Evolutionary conservation across 2,888 invertebrate species (phyloP).

Genomic region (Clepsis dumicolana): DNA sequence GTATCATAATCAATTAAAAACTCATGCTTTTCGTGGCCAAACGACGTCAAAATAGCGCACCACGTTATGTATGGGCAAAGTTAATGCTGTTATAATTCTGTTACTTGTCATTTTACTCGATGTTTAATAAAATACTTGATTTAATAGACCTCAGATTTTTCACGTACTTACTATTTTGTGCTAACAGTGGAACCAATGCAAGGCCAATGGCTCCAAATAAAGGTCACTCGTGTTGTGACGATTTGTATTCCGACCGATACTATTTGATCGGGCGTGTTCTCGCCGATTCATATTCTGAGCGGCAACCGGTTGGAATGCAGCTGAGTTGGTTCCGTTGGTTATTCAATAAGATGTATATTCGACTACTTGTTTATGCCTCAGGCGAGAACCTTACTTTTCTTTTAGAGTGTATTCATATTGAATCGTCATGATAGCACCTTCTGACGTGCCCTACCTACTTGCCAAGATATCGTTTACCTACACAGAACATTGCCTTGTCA

Average conservation of each 20-base stretch:
- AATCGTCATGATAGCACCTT: not conserved
- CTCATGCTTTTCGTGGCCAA: not conserved
- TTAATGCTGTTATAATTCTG: not conserved
- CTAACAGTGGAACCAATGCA: slow-evolving; percentile 13
- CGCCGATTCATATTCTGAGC: slow-evolving; percentile 29
- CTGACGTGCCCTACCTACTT: too few relatives aligned
- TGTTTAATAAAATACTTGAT: not conserved
- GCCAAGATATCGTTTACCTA: too few relatives aligned
- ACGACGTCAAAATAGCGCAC: not conserved
- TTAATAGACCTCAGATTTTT: not conserved
- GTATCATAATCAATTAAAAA: too few relatives aligned
- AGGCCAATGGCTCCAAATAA: slow-evolving; percentile 31
- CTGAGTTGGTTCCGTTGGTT: slow-evolving; percentile 26
- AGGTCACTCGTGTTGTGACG: slow-evolving; percentile 38
- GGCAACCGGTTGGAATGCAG: slow-evolving; percentile 32
- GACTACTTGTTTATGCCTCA: not conserved
- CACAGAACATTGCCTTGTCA: too few relatives aligned
- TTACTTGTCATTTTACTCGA: not conserved
- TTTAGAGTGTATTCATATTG: not conserved
- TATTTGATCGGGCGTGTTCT: slow-evolving; percentile 16
- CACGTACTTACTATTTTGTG: not conserved
- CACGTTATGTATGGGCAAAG: not conserved
- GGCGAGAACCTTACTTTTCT: not conserved
- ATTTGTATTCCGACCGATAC: slow-evolving; percentile 26
- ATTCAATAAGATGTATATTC: slow-evolving; percentile 11